A percentile compares a stretch with the other conserved stretches of the same genome.
These are phyloP conservation scores for Cotesia glomerata DNA, from an alignment of 1,140 invertebrate genomes.

Conservation along the genomic window DNA sequence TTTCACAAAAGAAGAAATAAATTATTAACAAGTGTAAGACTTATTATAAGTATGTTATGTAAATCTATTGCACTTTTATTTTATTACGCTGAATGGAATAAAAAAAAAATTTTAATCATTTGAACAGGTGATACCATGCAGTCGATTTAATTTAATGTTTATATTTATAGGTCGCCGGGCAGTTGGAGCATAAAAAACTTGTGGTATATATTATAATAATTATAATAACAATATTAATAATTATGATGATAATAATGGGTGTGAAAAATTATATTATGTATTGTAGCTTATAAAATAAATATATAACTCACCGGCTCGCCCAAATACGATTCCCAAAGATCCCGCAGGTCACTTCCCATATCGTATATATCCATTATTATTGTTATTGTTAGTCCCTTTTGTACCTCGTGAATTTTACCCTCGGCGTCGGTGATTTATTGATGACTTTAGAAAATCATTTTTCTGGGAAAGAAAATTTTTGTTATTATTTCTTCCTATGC, in stretches of 20 bases:
- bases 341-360: conserved; percentile 73
- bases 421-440: background rate
- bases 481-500: no score
- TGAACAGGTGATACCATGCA: no score
- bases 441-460: background rate
- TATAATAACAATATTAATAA: background rate
- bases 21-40: no score
- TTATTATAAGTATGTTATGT: no score
- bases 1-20: no score
- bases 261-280: background rate
- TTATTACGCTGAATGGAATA: background rate
- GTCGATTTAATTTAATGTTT: background rate
- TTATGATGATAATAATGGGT: background rate
- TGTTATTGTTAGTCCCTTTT: background rate
- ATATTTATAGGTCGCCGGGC: background rate
- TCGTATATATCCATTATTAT: conserved; percentile 72
- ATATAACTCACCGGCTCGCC: conserved; percentile 71
- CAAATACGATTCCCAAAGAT: conserved; percentile 78
- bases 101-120: background rate
- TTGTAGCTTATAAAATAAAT: no score
- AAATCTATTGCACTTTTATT: no score
- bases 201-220: background rate
- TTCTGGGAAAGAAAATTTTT: no score
- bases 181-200: background rate
- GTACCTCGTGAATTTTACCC: background rate